These are phyloP conservation scores for Nomada ferruginata DNA, from an alignment of 2,888 invertebrate species.

Conservation along the genomic window DNA sequence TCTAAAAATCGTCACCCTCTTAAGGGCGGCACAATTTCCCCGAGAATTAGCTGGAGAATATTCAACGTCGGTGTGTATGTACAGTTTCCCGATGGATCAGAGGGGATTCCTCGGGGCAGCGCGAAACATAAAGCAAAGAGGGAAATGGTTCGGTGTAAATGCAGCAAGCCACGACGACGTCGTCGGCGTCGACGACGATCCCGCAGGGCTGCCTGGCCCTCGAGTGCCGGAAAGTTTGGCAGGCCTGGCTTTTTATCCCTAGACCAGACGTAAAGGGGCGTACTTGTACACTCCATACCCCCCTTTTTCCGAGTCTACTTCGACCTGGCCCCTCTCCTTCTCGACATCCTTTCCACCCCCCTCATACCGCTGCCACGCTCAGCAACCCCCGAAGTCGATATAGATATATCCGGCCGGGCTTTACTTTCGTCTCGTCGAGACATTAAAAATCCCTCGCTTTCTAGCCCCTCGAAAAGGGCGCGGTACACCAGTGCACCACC, in stretches of 20 bases:
- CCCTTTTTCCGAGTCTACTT: slow-evolving; percentile 43
- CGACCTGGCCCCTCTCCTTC: slow-evolving; percentile 37
- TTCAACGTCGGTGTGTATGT: not conserved
- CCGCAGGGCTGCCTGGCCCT: slow-evolving; percentile 63
- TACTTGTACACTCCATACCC: slow-evolving; percentile 64
- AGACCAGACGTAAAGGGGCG: slow-evolving; percentile 71
- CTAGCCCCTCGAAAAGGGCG: slow-evolving; percentile 61
- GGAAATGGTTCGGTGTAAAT: slow-evolving; percentile 61
- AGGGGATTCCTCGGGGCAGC: slow-evolving; percentile 4
- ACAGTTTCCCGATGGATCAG: slow-evolving; percentile 28
- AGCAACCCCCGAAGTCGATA: slow-evolving; percentile 63
- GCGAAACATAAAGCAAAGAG: slow-evolving; percentile 8
- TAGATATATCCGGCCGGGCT: slow-evolving; percentile 63
- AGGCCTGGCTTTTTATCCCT: slow-evolving; percentile 71
- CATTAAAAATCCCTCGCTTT: slow-evolving; percentile 70
- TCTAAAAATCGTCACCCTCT: slow-evolving; percentile 2
- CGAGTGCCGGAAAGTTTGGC: slow-evolving; percentile 70
- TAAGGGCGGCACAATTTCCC: slow-evolving; percentile 17
- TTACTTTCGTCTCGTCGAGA: slow-evolving; percentile 69
- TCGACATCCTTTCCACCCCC: slow-evolving; percentile 31
- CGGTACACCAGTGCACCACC: slow-evolving; percentile 34
- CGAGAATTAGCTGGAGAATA: not conserved
- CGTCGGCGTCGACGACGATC: slow-evolving; percentile 33
- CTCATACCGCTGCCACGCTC: slow-evolving; percentile 6
- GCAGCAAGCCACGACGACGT: slow-evolving; percentile 43